Base-by-base conservation (phyloP, 2,888 invertebrate genomes). In the Cosmopolites sordidus region DNA sequence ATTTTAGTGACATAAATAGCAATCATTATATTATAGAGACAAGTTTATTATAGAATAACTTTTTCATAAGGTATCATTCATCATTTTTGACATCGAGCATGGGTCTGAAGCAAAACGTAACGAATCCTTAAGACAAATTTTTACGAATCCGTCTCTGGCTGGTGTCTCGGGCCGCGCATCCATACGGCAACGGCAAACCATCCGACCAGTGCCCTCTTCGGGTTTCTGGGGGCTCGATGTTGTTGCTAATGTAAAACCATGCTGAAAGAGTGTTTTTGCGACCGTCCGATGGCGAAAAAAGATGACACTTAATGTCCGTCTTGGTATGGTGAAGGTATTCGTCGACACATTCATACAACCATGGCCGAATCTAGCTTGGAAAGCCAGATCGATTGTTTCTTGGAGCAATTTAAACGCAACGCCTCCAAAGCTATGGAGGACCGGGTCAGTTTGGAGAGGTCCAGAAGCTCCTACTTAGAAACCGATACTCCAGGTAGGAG, bases 321-420 rank as follows among this genome's bases (percentile, higher is more conserved):
- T 22, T 33, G 33, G 33, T 33, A 33, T 33, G 33, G 33, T 33
- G 33, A 33, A 33, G 54, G 33, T 47, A 47, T 22, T 22, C 22
- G 22, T 22, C 22, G 22, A 33, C 16, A 45, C 51, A 58, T 51
- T 54, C 50, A 43, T 39, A 30, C 47, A 56, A 55, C 61, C 49
- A 66, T 66, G 66, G 64, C 66, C 55, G 66, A 66, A 47, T 61
- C 75, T 62, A 87, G 82, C 64, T 84, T 87, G 73, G 88, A 89
- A 78, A 86, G 84, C 67, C 87, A 88, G 78, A 88, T 89, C 77
- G 89, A 89, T 81, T 86, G 84, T 77, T 88, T 89, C 77, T 76
- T 88, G 73, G 88, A 87, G 78, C 87, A 87, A 72, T 87, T 88
- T 72, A 87, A 87, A 72, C 82, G 84, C 61, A 87, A 86, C 77